phyloP scores from a whole-genome alignment of 2,797 vertebrate species.

The Amphiprion clarkii region DNA sequence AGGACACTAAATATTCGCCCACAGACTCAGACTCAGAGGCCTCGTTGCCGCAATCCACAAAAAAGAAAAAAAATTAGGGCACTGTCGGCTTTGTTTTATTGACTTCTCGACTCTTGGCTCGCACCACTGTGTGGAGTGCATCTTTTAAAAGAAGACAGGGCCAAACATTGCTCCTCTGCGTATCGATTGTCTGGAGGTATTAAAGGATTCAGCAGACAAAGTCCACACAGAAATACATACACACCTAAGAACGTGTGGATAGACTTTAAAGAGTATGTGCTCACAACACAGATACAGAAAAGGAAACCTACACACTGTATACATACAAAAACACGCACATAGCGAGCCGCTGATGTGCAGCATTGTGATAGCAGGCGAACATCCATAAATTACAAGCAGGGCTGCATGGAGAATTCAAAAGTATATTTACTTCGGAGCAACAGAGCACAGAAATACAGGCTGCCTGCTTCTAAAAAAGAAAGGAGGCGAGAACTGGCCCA shows the following conservation, averaged over 20 bases:
- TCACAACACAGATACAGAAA: background rate
- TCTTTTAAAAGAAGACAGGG: conserved; percentile 75
- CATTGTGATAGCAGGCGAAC: conserved; percentile 67
- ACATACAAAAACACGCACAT: conserved; percentile 17
- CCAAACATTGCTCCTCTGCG: conserved; percentile 61
- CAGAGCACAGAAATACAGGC: conserved; percentile 61
- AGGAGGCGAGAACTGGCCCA: conserved; percentile 22
- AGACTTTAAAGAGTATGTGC: background rate
- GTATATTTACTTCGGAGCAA: conserved; percentile 71
- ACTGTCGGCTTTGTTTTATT: conserved; percentile 73
- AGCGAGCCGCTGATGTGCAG: conserved; percentile 38
- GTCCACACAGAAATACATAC: conserved; percentile 31
- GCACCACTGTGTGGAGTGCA: conserved; percentile 64
- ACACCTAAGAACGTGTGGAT: conserved; percentile 5
- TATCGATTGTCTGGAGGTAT: conserved; percentile 73
- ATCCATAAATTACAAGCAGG: conserved; percentile 71
- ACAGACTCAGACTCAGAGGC: conserved; percentile 40
- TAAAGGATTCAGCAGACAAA: conserved; percentile 67
- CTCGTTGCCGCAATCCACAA: conserved; percentile 25
- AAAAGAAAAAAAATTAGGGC: conserved; percentile 53
- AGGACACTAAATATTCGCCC: conserved; percentile 55
- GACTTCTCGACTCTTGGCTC: conserved; percentile 71
- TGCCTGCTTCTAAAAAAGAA: conserved; percentile 29
- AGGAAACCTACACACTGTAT: background rate
- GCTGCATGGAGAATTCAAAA: conserved; percentile 72